Evolutionary conservation across 2,797 vertebrate species (phyloP), one percentile per base, ranked within the genome.

Genomic region (Picus viridis): DNA sequence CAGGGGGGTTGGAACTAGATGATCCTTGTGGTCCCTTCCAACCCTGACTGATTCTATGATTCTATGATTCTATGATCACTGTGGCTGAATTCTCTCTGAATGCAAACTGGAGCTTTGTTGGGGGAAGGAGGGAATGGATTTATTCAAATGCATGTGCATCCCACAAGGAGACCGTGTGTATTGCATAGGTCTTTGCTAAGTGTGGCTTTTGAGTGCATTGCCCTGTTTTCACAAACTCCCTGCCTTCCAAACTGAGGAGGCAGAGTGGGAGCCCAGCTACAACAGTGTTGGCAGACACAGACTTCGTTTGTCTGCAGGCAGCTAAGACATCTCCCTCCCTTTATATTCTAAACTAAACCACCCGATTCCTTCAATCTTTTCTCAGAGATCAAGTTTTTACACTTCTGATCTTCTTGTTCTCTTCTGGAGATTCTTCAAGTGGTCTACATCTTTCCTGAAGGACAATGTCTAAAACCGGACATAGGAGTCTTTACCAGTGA

Each of bases 371-470:
- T 93, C 81, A 47, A 26, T 83, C 67, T 88, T 89, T 81, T 56
- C 67, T 92, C 43, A 54, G 15, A 76, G 29, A 56, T 65, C 65
- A 85, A 69, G 64, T 26, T 85, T 77, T 89, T 27, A 86, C 70
- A 67, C 15, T 77, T 81, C 12, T 20, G 41, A 71, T 92, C 72
- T 61, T 89, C 74, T 74, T 58, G 4, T 57, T 92, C 39, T 81
- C 12, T 41, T 83, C 67, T 94, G 92, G 85, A 91, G 16, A 69
- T 92, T 81, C n/a, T 95, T 74, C 85, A 93, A 70, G 54, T 70
- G 19, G 9, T 61, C 56, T 67, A 26, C 17, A 41, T 76, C 79
- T 91, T 88, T 69, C 59, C 53, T 90, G 63, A 91, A 94, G 81
- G 34, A 57, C 73, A 26, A n/a, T 43, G 34, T 58, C 87, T 85